Base-by-base conservation (phyloP, 2,888 invertebrate species). In the Zelleria hepariella region DNA sequence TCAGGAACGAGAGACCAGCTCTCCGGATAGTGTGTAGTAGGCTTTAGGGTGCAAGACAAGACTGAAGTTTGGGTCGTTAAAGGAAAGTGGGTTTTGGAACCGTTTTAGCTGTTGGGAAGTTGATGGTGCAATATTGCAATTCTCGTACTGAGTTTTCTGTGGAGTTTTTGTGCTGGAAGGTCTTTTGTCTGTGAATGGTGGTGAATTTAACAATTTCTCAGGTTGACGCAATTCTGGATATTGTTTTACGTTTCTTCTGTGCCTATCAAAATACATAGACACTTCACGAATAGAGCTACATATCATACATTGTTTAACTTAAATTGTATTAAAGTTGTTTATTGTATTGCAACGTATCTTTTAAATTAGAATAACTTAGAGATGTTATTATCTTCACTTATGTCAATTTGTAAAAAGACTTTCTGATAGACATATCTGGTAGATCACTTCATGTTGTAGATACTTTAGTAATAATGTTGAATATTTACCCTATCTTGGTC, bases 11-110 rank as follows among this genome's bases (percentile, higher is more conserved):
- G 86, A 83, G 58, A 70, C 69, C 59, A 82, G 80, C 68, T 81
- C 87, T n/a, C 87, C 87, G 4, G 87, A 87, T 63, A 87, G 87
- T 67, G 82, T 88, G 58, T 85, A 78, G 72, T 68, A 2, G 27
- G 32, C n/a, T 15, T n/a, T n/a, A n/a, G n/a, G n/a, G n/a, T n/a
- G n/a, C n/a, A n/a, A n/a, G n/a, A n/a, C n/a, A 47, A 24, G 24
- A 47, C 47, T 57, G 57, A 57, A 3, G 32, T 42, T 42, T 42
- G 10, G 15, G 32, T 15, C 32, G 10, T 1, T 10, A 15, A 42
- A 42, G 32, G 32, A 2, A 42, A 15, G 32, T 42, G 10, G 3
- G 7, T 32, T 32, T 32, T 32, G n/a, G n/a, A n/a, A n/a, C n/a
- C n/a, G 7, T 5, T 32, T 32, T 10, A 32, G 32, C 10, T 32